phyloP scores from a whole-genome alignment of 2,888 invertebrate species.

The Gymnocheta viridis region DNA sequence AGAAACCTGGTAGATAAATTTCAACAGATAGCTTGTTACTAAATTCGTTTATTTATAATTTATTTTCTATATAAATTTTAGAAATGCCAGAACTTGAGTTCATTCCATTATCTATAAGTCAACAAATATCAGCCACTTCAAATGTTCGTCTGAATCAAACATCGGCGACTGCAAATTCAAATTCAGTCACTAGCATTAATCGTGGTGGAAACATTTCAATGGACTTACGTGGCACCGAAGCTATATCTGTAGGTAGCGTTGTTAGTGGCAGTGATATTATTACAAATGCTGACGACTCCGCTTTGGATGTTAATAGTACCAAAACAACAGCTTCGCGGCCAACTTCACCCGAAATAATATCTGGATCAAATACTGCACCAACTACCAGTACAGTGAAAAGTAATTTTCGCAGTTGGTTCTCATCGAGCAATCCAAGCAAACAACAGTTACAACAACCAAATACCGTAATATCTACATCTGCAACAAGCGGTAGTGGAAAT shows the following conservation, averaged over 20 bases:
- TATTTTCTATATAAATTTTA: slow-evolving; percentile 6
- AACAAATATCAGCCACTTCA: slow-evolving; percentile 72
- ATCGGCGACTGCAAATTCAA: slow-evolving; percentile 77
- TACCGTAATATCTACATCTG: slow-evolving; percentile 64
- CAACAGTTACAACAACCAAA: slow-evolving; percentile 59
- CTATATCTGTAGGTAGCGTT: slow-evolving; percentile 72
- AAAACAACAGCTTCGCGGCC: slow-evolving; percentile 74
- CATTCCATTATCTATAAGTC: slow-evolving; percentile 77
- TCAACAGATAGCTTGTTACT: not conserved
- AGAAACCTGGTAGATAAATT: slow-evolving; percentile 90
- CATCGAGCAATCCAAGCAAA: slow-evolving; percentile 73
- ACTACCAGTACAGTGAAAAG: slow-evolving; percentile 73
- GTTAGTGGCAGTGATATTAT: slow-evolving; percentile 75
- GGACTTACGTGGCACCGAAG: slow-evolving; percentile 73
- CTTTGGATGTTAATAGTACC: slow-evolving; percentile 66
- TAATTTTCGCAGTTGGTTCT: slow-evolving; percentile 78
- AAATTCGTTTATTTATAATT: not conserved
- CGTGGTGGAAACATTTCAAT: slow-evolving; percentile 75
- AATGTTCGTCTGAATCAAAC: slow-evolving; percentile 74
- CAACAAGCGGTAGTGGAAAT: slow-evolving; percentile 74
- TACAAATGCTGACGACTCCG: slow-evolving; percentile 75
- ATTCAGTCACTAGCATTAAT: slow-evolving; percentile 79
- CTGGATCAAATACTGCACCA: slow-evolving; percentile 64
- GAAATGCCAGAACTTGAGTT: slow-evolving; percentile 80
- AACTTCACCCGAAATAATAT: slow-evolving; percentile 76